A percentile compares a stretch with the other conserved stretches of the same genome.
These are phyloP conservation scores for Drosophila limbata DNA, from an alignment of 2,888 invertebrate species.

Conservation along the genomic window DNA sequence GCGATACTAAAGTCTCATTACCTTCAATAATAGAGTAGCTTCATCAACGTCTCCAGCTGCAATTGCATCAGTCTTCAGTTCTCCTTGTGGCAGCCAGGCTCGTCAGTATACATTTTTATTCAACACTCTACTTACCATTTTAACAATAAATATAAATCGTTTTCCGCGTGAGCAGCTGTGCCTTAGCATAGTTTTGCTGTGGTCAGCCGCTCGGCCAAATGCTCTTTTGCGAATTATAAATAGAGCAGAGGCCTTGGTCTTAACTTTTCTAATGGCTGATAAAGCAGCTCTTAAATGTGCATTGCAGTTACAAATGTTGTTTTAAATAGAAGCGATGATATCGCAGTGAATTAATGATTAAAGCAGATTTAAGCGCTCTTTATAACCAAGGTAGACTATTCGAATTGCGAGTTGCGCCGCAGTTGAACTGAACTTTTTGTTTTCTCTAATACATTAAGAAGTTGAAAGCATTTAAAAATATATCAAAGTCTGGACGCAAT, in stretches of 20 bases:
- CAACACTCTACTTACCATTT: conserved; percentile 69
- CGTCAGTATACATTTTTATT: not conserved
- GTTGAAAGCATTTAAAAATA: not conserved
- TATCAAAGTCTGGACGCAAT: conserved; percentile 11
- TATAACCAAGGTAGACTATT: conserved; percentile 20
- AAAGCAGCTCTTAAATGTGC: conserved; percentile 62
- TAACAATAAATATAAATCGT: not conserved
- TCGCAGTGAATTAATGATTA: conserved; percentile 26
- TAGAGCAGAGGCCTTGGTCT: conserved; percentile 51
- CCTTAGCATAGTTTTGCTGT: conserved; percentile 28
- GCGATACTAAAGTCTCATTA: conserved; percentile 28
- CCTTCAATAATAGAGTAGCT: conserved; percentile 28
- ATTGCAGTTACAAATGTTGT: conserved; percentile 20
- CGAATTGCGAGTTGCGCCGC: conserved; percentile 42
- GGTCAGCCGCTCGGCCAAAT: conserved; percentile 47
- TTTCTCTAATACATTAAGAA: not conserved
- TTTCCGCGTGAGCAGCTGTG: conserved; percentile 52
- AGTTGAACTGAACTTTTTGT: no score
- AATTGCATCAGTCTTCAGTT: not conserved
- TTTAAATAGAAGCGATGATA: conserved; percentile 29
- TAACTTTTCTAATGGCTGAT: conserved; percentile 37
- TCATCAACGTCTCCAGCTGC: not conserved
- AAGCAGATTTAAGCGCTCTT: conserved; percentile 62
- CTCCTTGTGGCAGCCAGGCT: not conserved
- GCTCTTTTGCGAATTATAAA: conserved; percentile 62